Evolutionary conservation across 2,888 invertebrate genomes (phyloP).

Genomic region (Serrognathus titanus): DNA sequence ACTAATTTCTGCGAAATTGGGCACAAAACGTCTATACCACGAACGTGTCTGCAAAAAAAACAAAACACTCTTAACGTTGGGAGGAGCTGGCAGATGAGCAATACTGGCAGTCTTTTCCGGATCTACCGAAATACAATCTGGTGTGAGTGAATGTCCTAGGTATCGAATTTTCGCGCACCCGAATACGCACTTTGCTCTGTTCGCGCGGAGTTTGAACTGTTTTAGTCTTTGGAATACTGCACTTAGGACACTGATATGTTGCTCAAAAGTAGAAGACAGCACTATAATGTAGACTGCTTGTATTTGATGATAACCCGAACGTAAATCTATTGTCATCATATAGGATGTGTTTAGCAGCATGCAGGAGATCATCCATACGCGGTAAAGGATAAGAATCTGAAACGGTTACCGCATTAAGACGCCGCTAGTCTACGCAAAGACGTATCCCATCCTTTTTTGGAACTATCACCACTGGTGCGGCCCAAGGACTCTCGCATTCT

Average conservation of each 20-base stretch:
- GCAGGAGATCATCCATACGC: too few species aligned
- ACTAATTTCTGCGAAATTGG: constrained; percentile 19
- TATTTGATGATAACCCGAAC: constrained; percentile 33
- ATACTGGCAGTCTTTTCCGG: constrained; percentile 16
- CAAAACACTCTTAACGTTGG: constrained; percentile 11
- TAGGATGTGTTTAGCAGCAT: too few species aligned
- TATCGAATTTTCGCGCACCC: constrained; percentile 19
- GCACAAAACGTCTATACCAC: constrained; percentile 24
- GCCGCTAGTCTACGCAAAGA: too few species aligned
- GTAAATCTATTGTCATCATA: too few species aligned
- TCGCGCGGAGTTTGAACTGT: constrained; percentile 21
- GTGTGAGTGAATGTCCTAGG: constrained; percentile 21
- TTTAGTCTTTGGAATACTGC: constrained; percentile 20
- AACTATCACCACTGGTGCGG: too few species aligned
- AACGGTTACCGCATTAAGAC: too few species aligned
- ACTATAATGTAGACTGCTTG: constrained; percentile 30
- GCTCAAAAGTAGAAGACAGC: constrained; percentile 22
- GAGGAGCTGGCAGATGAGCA: constrained; percentile 12
- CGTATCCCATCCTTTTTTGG: too few species aligned
- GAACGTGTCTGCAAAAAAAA: constrained; percentile 20
- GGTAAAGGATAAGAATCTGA: too few species aligned
- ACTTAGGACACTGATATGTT: constrained; percentile 26
- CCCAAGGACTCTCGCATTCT: too few species aligned
- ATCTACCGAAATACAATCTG: constrained; percentile 14
- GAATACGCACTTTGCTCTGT: constrained; percentile 28